Evolutionary conservation across 2,888 invertebrate genomes (phyloP).

Genomic region (Mellilla xanthometata): DNA sequence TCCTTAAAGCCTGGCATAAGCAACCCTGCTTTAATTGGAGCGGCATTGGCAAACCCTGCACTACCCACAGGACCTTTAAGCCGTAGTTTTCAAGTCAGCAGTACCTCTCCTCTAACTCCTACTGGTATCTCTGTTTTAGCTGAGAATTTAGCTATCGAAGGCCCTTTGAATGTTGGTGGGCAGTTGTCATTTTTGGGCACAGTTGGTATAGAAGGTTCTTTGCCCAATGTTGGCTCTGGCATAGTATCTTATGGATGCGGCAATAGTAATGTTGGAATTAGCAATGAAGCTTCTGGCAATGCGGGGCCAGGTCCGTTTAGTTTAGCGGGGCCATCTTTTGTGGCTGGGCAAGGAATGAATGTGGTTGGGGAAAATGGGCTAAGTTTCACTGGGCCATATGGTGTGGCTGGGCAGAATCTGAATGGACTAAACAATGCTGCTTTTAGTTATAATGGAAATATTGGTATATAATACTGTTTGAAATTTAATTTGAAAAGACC

Average conservation of each 20-base stretch:
- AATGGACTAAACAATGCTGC: no score
- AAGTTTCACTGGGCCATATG: neutral
- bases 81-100: conserved; percentile 30
- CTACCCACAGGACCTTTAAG: conserved; percentile 7
- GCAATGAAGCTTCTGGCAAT: no score
- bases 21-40: neutral
- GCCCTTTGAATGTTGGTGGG: conserved; percentile 32
- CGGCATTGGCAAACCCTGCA: neutral
- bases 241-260: conserved; percentile 36
- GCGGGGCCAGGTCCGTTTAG: no score
- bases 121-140: conserved; percentile 35
- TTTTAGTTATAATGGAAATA: no score
- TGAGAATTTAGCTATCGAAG: conserved; percentile 38
- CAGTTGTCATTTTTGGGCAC: conserved; percentile 36
- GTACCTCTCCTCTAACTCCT: conserved; percentile 33
- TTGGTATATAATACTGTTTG: no score
- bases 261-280: conserved; percentile 27
- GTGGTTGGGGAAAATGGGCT: neutral
- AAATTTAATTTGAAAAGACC: no score
- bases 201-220: conserved; percentile 32
- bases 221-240: conserved; percentile 30
- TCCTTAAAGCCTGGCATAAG: neutral
- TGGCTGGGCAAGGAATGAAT: conserved; percentile 7
- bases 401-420: neutral
- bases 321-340: no score